Conservation (phyloP, 2,113 vertebrate genomes). For the Cichladusa arquata region DNA sequence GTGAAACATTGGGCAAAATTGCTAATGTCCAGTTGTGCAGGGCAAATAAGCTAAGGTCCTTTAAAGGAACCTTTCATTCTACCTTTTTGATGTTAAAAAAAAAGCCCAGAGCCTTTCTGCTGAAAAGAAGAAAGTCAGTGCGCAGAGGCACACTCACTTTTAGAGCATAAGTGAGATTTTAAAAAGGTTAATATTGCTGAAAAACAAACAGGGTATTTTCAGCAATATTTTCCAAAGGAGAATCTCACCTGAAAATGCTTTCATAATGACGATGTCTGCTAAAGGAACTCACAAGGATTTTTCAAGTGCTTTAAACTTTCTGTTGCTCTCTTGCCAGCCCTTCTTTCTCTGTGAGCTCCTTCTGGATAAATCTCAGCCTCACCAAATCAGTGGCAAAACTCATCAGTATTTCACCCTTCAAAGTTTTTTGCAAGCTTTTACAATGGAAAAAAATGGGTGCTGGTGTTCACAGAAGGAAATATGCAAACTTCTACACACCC, state of each 20-base stretch:
- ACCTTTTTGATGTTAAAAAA: neutral
- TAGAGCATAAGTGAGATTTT: neutral
- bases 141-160: neutral
- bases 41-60: neutral
- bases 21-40: neutral
- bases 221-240: neutral
- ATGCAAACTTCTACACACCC: neutral
- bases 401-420: neutral
- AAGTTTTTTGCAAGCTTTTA: neutral
- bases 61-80: slow-evolving; percentile 27
- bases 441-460: neutral
- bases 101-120: neutral
- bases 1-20: neutral
- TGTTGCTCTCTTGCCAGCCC: neutral
- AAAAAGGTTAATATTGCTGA: neutral
- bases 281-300: neutral
- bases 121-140: neutral
- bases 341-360: neutral
- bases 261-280: neutral
- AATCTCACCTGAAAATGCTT: neutral
- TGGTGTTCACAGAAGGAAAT: neutral
- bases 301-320: neutral
- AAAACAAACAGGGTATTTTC: neutral
- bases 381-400: neutral
- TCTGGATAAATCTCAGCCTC: neutral